A percentile compares a stretch with the other conserved stretches of the same genome.
Conservation (phyloP, 2,113 vertebrate species). For the Dasyprocta punctata region DNA sequence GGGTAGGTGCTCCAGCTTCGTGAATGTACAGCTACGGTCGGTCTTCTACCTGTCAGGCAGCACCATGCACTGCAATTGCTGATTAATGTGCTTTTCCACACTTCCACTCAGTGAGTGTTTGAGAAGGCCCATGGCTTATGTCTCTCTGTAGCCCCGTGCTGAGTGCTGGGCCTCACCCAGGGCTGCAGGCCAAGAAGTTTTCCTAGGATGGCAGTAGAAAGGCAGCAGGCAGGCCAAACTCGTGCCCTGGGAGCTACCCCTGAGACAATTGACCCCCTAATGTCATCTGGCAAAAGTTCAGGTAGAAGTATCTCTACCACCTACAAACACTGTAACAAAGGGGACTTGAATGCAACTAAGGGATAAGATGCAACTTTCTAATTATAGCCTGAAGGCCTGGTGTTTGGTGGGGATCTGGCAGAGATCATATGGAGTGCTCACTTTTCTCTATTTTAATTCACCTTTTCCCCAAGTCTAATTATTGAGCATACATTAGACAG, state of each 20-base stretch:
- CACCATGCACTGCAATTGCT: not conserved
- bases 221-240: not conserved
- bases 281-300: constrained; percentile 65
- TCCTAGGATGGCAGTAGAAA: not conserved
- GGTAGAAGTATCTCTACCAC: constrained; percentile 67
- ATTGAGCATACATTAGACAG: constrained; percentile 80
- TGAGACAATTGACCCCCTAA: constrained; percentile 55
- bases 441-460: constrained; percentile 77
- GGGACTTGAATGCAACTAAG: constrained; percentile 63
- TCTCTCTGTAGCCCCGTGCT: not conserved
- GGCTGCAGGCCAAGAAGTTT: not conserved
- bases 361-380: constrained; percentile 74
- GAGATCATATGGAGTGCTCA: not conserved
- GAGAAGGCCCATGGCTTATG: not conserved
- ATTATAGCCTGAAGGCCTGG: not conserved
- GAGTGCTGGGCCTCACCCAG: not conserved
- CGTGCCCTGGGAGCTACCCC: constrained; percentile 8
- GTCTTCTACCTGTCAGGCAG: not conserved
- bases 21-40: not conserved
- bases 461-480: constrained; percentile 80
- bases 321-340: constrained; percentile 3
- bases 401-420: constrained; percentile 35
- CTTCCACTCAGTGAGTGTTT: not conserved
- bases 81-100: not conserved
- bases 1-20: not conserved